Conservation (phyloP, 2,797 vertebrate genomes). For the Acridotheres tristis region DNA sequence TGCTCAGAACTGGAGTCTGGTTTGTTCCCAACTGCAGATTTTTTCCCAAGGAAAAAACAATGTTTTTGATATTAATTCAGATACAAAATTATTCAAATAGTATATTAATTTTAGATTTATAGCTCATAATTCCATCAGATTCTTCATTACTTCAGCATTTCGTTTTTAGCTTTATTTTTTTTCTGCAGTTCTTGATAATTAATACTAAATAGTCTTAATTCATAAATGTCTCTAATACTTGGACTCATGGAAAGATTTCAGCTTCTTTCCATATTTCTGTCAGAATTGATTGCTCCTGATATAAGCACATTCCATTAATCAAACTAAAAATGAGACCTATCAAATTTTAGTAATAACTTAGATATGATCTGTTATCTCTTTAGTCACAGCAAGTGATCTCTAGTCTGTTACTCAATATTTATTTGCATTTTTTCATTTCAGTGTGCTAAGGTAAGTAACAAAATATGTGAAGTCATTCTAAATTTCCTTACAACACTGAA, state of each 20-base stretch:
- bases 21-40: neutral
- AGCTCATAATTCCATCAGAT: neutral
- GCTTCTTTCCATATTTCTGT: neutral
- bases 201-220: neutral
- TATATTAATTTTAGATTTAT: neutral
- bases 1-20: neutral
- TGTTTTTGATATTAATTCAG: neutral
- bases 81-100: neutral
- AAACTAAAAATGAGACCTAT: neutral
- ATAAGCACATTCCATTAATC: neutral
- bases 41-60: neutral
- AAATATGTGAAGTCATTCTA: neutral
- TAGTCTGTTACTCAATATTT: neutral
- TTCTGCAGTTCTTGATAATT: neutral
- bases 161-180: neutral
- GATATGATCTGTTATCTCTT: constrained; percentile 11
- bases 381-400: neutral
- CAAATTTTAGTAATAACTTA: neutral
- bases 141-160: neutral
- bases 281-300: neutral
- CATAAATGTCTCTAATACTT: neutral
- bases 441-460: neutral
- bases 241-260: neutral
- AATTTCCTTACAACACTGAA: neutral
- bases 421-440: neutral